Base-by-base conservation (phyloP, 1,140 invertebrate genomes). In the Caenorhabditis latens region DNA sequence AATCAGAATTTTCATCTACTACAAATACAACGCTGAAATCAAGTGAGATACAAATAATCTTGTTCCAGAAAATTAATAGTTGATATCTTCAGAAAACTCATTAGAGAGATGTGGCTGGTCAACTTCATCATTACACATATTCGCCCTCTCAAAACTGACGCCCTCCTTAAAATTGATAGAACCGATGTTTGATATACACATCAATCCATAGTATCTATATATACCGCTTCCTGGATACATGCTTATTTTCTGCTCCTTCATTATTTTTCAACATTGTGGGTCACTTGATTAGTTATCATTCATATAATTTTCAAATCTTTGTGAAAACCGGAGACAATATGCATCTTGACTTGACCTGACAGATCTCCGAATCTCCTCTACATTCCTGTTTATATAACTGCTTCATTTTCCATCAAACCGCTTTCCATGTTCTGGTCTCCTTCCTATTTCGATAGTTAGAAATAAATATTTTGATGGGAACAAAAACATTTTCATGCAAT, bases 1-100 rank as follows among this genome's bases (percentile, higher is more conserved):
- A 42, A 84, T 87, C 19, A 32, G 86, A 53, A 57, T 87, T 5
- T 87, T 87, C 42, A 87, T 87, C 48, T 87, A 83, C 82, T 83
- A 83, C 61, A 87, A 84, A 46, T 87, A 87, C 48, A 87, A 87
- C 32, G 19, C 58, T 0, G 86, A 87, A 21, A 71, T 87, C 6
- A 50, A 79, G 71, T 79, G 13, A 79, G 71, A 19, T 16, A 21
- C 3, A 61, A n/a, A 9, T 14, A 13, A 40, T 32, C 40, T 67
- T 6, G 24, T 40, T 32, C 32, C 32, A 32, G 32, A 32, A 1
- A 32, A 32, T 32, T 32, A 1, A 32, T 32, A 32, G 32, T 32
- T 32, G 32, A 32, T 32, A 32, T 32, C 32, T 32, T 32, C 32
- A 32, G 71, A 24, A 24, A 50, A 24, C 71, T 79, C 8, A 79